These are phyloP conservation scores for Mimachlamys varia DNA, from an alignment of 2,888 invertebrate species.

Conservation along the genomic window DNA sequence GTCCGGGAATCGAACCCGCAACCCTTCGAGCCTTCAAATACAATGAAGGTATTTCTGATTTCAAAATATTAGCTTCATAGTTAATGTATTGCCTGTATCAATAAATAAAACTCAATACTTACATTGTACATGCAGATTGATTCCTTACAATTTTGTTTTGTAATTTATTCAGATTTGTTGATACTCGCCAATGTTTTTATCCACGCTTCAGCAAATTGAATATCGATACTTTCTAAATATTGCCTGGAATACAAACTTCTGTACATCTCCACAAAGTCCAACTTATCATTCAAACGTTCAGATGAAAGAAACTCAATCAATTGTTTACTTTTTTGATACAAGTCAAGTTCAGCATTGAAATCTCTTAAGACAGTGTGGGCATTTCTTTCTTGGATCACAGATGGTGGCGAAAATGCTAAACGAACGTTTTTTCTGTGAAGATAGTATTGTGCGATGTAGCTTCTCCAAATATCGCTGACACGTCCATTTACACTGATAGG, in stretches of 20 bases:
- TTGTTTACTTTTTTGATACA: constrained; percentile 40
- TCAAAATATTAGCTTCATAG: too few relatives aligned
- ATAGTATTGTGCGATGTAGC: constrained; percentile 40
- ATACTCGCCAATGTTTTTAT: background rate
- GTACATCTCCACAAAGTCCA: background rate
- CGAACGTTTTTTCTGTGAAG: constrained; percentile 17
- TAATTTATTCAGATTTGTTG: too few relatives aligned
- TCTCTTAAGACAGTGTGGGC: background rate
- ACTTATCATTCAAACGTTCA: background rate
- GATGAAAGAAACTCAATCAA: background rate
- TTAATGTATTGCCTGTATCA: too few relatives aligned
- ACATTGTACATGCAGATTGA: too few relatives aligned
- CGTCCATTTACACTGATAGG: too few relatives aligned
- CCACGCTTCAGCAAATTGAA: constrained; percentile 10
- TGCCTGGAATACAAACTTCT: background rate
- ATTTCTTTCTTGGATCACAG: constrained; percentile 1
- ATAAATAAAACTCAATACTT: too few relatives aligned
- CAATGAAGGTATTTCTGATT: too few relatives aligned
- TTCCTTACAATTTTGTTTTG: too few relatives aligned
- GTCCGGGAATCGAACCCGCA: too few relatives aligned
- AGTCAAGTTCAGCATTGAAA: constrained; percentile 31
- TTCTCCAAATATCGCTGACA: too few relatives aligned
- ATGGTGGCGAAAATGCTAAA: constrained; percentile 28
- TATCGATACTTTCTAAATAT: background rate
- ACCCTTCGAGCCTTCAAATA: too few relatives aligned